These are phyloP conservation scores for Scelioninae gen. 1 DNA, from an alignment of 2,888 invertebrate species.

Conservation along the genomic window DNA sequence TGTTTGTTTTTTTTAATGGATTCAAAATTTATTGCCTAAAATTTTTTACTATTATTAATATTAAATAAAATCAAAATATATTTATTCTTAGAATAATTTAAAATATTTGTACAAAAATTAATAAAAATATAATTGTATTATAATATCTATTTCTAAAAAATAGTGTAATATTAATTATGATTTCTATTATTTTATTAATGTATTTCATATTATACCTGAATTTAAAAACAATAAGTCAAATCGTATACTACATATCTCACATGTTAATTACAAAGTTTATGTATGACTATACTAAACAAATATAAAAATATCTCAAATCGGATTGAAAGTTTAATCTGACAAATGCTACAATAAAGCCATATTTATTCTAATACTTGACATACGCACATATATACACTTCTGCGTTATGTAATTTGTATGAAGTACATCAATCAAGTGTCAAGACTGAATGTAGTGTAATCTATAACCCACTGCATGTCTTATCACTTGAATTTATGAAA, in stretches of 20 bases:
- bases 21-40: too few species aligned
- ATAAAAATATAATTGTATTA: too few species aligned
- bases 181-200: too few species aligned
- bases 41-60: too few species aligned
- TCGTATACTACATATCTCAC: background rate
- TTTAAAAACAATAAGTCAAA: background rate
- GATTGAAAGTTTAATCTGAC: conserved; percentile 45
- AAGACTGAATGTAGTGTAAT: conserved; percentile 50
- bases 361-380: conserved; percentile 39
- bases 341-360: conserved; percentile 41
- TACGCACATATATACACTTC: too few species aligned
- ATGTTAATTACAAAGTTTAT: conserved; percentile 11
- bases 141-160: too few species aligned
- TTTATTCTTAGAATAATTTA: too few species aligned
- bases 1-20: too few species aligned
- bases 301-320: conserved; percentile 39
- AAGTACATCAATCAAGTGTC: conserved; percentile 58
- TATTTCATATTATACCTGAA: too few species aligned
- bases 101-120: too few species aligned
- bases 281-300: background rate
- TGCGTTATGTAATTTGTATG: conserved; percentile 48
- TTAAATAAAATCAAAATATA: too few species aligned
- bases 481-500: conserved; percentile 44
- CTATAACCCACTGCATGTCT: conserved; percentile 44
- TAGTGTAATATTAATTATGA: too few species aligned